phyloP scores from a whole-genome alignment of 2,888 invertebrate genomes.

The Marasmarcha lunaedactyla region DNA sequence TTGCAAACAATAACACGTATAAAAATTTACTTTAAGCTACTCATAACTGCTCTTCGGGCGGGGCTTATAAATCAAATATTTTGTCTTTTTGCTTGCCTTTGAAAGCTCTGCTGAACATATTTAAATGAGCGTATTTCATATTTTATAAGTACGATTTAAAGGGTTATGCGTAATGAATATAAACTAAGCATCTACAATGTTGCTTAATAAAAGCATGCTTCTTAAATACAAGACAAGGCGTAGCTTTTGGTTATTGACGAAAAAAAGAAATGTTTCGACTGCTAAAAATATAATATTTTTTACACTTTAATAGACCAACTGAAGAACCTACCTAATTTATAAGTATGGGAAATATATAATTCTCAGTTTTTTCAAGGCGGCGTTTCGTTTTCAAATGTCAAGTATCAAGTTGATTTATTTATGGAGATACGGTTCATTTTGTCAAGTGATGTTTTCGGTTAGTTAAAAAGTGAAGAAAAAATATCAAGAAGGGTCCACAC shows the following conservation, averaged over 20 bases:
- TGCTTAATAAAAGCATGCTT: too few relatives aligned
- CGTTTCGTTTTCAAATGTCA: conserved; percentile 15
- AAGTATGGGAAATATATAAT: too few relatives aligned
- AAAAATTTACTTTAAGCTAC: conserved; percentile 41
- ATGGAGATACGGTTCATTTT: conserved; percentile 44
- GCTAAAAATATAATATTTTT: too few relatives aligned
- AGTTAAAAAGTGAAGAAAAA: conserved; percentile 16
- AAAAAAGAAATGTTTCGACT: too few relatives aligned
- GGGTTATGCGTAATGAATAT: conserved; percentile 25
- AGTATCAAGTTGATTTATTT: conserved; percentile 42
- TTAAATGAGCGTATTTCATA: conserved; percentile 41
- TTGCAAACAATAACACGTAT: conserved; percentile 43
- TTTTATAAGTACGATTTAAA: conserved; percentile 34
- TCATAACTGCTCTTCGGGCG: conserved; percentile 42
- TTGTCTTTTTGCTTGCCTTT: conserved; percentile 37
- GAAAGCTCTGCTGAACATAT: conserved; percentile 37
- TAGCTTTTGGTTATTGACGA: too few relatives aligned
- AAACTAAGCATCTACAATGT: conserved; percentile 34
- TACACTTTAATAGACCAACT: too few relatives aligned
- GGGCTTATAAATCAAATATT: conserved; percentile 56
- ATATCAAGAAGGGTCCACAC: too few relatives aligned
- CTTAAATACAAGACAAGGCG: too few relatives aligned
- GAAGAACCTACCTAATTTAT: too few relatives aligned
- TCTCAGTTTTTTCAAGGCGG: too few relatives aligned
- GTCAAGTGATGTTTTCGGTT: conserved; percentile 9